Conservation (phyloP, 2,113 vertebrate species). For the Mugil cephalus region DNA sequence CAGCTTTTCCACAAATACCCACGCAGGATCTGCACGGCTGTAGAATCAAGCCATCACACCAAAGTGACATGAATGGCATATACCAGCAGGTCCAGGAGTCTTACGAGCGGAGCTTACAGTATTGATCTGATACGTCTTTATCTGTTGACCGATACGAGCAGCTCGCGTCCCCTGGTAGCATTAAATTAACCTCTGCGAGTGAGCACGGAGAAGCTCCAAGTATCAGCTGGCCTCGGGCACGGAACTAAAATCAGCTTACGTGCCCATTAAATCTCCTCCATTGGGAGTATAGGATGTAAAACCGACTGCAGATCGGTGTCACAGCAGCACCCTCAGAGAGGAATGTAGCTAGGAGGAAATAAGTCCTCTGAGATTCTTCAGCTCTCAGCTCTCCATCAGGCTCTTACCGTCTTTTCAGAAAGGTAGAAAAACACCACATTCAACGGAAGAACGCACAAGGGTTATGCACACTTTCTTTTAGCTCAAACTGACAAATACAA, state of each 20-base stretch:
- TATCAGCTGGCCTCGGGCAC: conserved; percentile 29
- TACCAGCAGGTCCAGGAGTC: not conserved
- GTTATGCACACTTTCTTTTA: not conserved
- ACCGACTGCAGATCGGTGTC: conserved; percentile 45
- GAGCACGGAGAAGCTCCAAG: conserved; percentile 10
- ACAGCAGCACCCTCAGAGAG: not conserved
- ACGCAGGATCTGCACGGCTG: conserved; percentile 6
- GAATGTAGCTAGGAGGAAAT: not conserved
- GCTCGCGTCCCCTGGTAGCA: conserved; percentile 29
- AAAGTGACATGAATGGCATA: conserved; percentile 2
- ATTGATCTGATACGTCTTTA: conserved; percentile 65
- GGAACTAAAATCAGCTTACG: conserved; percentile 54
- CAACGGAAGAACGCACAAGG: not conserved
- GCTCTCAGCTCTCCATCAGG: not conserved
- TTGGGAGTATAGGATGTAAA: conserved; percentile 41
- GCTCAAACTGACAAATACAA: not conserved
- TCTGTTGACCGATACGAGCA: conserved; percentile 41
- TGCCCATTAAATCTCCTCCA: conserved; percentile 43
- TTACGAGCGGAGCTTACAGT: conserved; percentile 35
- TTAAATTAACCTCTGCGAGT: conserved; percentile 60
- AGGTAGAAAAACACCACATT: not conserved
- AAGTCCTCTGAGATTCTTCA: not conserved
- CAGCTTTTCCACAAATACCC: conserved; percentile 17
- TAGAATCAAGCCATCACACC: not conserved
- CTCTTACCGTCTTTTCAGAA: not conserved